Conservation (phyloP, 2,113 vertebrate genomes). For the Halcyon senegalensis region DNA sequence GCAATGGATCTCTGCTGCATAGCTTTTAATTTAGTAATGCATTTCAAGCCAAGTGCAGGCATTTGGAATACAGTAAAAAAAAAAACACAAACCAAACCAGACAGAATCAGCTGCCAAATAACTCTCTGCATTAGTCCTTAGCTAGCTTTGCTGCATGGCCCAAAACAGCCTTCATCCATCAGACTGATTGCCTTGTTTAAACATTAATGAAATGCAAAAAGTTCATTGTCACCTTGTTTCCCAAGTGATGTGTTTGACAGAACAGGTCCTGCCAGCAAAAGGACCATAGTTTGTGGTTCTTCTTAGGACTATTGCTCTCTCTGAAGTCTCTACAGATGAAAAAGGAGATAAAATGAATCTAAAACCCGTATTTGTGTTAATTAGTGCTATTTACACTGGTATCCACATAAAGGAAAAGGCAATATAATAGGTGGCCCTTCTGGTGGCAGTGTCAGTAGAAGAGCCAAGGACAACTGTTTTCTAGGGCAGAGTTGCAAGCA, state of each 20-base stretch:
- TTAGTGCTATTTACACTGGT: background rate
- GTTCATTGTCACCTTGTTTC: background rate
- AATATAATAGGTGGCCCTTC: background rate
- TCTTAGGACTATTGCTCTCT: background rate
- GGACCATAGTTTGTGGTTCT: background rate
- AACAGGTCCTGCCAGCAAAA: background rate
- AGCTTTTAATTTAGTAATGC: constrained; percentile 27
- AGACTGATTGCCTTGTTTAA: background rate
- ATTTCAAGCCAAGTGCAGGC: background rate
- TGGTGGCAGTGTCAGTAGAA: background rate
- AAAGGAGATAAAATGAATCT: background rate
- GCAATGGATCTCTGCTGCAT: background rate
- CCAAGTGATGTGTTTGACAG: background rate
- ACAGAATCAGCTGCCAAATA: background rate
- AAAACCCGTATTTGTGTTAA: background rate
- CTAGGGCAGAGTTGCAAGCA: background rate
- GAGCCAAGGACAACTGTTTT: background rate
- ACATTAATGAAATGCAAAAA: background rate
- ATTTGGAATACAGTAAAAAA: background rate
- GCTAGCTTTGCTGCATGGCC: background rate
- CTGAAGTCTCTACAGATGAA: background rate
- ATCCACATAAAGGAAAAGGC: background rate
- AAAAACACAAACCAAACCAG: background rate
- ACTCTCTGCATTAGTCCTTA: background rate
- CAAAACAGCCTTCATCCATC: background rate